Conservation (phyloP, 1,140 invertebrate genomes). For the Panulirus ornatus region DNA sequence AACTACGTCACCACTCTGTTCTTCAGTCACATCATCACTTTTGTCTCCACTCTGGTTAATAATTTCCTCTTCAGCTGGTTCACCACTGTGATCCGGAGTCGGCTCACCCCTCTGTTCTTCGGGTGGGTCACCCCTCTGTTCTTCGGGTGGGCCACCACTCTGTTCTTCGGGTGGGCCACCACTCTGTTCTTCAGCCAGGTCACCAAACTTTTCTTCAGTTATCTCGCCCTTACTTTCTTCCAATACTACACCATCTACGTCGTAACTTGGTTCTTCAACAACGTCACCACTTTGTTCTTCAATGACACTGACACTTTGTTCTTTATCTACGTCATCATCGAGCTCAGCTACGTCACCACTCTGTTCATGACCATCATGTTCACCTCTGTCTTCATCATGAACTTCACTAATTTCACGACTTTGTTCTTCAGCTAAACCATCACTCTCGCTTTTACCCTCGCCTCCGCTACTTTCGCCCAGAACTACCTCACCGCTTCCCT, state of each 20-base stretch:
- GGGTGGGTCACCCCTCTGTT: background rate
- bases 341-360: background rate
- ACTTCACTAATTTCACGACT: background rate
- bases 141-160: background rate
- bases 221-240: background rate
- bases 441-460: background rate
- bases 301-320: conserved; percentile 11
- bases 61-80: background rate
- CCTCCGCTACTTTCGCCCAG: no score
- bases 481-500: background rate
- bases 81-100: background rate
- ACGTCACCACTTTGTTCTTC: background rate
- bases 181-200: background rate
- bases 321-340: background rate
- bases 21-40: background rate
- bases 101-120: background rate
- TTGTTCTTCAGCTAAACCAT: background rate
- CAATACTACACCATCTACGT: background rate
- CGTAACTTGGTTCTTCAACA: background rate
- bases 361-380: background rate
- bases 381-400: background rate
- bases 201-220: background rate
- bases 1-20: background rate
- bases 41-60: background rate
- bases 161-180: background rate